A percentile compares a stretch with the other conserved stretches of the same genome.
Conservation (phyloP, 2,797 vertebrate genomes). For the Cottoperca gobio region DNA sequence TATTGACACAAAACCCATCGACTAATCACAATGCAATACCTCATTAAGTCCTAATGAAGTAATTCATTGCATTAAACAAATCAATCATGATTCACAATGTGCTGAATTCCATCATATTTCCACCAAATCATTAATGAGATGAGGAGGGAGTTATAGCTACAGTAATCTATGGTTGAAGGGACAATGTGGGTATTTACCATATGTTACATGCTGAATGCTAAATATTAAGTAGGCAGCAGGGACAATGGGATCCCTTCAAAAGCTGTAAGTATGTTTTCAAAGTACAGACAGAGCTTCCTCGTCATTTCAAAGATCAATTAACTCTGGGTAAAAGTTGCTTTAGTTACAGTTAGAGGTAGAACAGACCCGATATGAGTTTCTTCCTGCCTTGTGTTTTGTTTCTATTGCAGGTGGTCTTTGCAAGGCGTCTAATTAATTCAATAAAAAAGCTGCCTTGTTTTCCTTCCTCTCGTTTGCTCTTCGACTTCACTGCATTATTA, state of each 20-base stretch:
- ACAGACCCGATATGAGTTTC: constrained; percentile 61
- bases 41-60: constrained; percentile 88
- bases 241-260: constrained; percentile 58
- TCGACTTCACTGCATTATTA: constrained; percentile 88
- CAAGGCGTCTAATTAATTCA: constrained; percentile 83
- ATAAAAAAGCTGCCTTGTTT: constrained; percentile 82
- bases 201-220: constrained; percentile 77
- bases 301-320: constrained; percentile 59
- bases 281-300: constrained; percentile 58
- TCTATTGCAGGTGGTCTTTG: constrained; percentile 84
- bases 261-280: constrained; percentile 52
- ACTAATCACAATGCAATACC: constrained; percentile 87
- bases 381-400: constrained; percentile 69
- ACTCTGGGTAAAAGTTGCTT: constrained; percentile 56
- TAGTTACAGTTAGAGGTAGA: constrained; percentile 50
- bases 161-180: constrained; percentile 60
- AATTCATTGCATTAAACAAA: constrained; percentile 87
- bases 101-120: constrained; percentile 85
- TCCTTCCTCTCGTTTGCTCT: constrained; percentile 72
- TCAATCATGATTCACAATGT: constrained; percentile 87
- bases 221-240: constrained; percentile 65
- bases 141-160: constrained; percentile 36
- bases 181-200: constrained; percentile 73
- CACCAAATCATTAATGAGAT: constrained; percentile 82
- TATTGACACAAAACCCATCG: constrained; percentile 85